Evolutionary conservation across 2,113 vertebrate genomes (phyloP), one percentile per base, ranked within the genome.

Genomic region (Hippolais icterina): DNA sequence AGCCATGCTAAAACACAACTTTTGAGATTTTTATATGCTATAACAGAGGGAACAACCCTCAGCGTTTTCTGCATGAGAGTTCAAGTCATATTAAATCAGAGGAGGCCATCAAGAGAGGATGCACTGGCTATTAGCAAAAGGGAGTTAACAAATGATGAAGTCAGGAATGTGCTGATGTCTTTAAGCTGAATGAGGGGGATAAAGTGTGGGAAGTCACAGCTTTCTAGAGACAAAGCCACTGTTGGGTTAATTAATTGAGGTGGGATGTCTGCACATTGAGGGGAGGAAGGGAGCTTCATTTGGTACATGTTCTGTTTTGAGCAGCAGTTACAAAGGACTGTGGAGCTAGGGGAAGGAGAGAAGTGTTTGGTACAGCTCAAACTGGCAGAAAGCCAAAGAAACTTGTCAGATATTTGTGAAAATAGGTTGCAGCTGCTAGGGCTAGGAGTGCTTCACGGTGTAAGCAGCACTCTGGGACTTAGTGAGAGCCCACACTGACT

Each of bases 131-230:
- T 97, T 97, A 96, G 80, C 93, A 97, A 88, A 97, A 98, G 98
- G 98, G 98, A 98, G 98, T 98, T 97, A 97, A 98, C 96, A 96
- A 97, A 95, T 90, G 94, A 98, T 98, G 97, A 98, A 97, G 96
- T 97, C 87, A 98, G 98, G 98, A 99, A 99, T 98, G 98, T 97
- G 98, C 98, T 98, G 98, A 98, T 94, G 96, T 98, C 93, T 95
- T 96, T 89, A 95, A 92, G 91, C 95, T 97, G 90, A 88, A 81
- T 18, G 90, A 95, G 96, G 92, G 86, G 97, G 97, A 78, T 96
- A 94, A 89, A 98, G 96, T 97, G 98, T 98, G 97, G 98, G 97
- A 98, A 98, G 98, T 96, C 97, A 97, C 97, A 97, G 75, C 66
- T 96, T 91, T 63, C 4, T 78, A 80, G 76, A 93, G 83, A 79